Evolutionary conservation across 2,797 vertebrate genomes (phyloP), one percentile per base, ranked within the genome.

Genomic region (Cephalopachus bancanus): DNA sequence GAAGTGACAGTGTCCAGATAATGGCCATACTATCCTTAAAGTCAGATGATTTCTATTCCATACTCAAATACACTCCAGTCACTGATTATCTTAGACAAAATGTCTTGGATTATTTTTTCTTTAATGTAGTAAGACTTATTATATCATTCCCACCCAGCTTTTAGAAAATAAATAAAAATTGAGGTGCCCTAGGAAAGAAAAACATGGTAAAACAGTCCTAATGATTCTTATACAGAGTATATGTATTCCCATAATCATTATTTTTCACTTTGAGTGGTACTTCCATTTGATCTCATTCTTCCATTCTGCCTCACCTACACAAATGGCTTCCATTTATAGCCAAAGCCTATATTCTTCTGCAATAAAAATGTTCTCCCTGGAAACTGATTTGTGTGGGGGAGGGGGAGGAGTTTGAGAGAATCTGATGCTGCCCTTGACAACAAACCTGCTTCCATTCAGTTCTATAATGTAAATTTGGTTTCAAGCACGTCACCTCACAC

Each of bases 391-490:
- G 28, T 91, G 78, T 91, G 44, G 24, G n/a, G n/a, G n/a, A 44
- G 44, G 44, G 44, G 44, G 44, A 44, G 44, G 44, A 44, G 44
- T 44, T 44, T 44, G 44, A 44, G 10, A 3, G 10, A 75, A 57
- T 84, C 69, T 91, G 53, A 59, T 53, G 30, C 2, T 75, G 9
- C 53, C 33, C 60, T 88, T 84, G 69, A 88, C 60, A 91, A 89
- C 60, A 93, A 71, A 83, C 69, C 75, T 92, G 24, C 89, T 96
- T 95, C 91, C 71, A 80, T 72, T 55, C 37, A 78, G 59, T 44
- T 95, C 55, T 83, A 26, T 85, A 79, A 89, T 37, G 64, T 96
- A 67, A 79, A 1, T 78, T 94, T 91, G 49, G 37, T 81, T 91
- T 79, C 92, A 91, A 90, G 79, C 44, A 89, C 83, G 84, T 71